These are phyloP conservation scores for Periparus ater DNA, from an alignment of 2,797 vertebrate species.

Conservation along the genomic window DNA sequence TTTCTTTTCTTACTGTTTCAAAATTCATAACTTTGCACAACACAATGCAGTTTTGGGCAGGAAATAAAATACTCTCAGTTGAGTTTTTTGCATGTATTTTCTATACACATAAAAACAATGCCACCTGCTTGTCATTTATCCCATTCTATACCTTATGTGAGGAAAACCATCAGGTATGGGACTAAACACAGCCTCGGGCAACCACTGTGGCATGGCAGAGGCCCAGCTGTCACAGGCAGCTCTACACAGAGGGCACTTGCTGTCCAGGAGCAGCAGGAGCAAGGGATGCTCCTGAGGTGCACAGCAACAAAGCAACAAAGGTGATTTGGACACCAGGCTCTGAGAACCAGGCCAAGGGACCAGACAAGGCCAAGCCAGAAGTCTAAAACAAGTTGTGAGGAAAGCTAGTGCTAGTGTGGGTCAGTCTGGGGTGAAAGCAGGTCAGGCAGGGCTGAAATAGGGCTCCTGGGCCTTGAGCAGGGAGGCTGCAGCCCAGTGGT, in stretches of 20 bases:
- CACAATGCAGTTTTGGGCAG: not conserved
- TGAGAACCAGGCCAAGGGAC: not conserved
- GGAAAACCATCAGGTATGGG: not conserved
- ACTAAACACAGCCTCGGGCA: not conserved
- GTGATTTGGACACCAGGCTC: not conserved
- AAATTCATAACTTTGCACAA: not conserved
- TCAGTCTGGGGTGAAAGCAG: fast-evolving
- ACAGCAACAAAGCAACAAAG: not conserved
- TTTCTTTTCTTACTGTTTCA: not conserved
- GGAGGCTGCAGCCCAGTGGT: too few species aligned
- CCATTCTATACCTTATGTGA: not conserved
- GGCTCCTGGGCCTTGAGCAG: not conserved
- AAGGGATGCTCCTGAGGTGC: fast-evolving
- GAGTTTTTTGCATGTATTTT: not conserved
- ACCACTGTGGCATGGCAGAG: not conserved
- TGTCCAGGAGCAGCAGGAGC: not conserved
- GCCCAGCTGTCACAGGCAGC: not conserved
- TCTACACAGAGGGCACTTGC: fast-evolving
- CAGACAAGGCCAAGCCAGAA: not conserved
- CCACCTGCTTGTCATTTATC: not conserved
- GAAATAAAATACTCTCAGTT: not conserved
- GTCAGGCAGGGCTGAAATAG: not conserved
- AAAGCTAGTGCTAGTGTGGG: not conserved
- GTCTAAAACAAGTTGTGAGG: not conserved
- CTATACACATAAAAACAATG: not conserved